Conservation (phyloP, 2,797 vertebrate genomes). For the Propithecus perrieri region DNA sequence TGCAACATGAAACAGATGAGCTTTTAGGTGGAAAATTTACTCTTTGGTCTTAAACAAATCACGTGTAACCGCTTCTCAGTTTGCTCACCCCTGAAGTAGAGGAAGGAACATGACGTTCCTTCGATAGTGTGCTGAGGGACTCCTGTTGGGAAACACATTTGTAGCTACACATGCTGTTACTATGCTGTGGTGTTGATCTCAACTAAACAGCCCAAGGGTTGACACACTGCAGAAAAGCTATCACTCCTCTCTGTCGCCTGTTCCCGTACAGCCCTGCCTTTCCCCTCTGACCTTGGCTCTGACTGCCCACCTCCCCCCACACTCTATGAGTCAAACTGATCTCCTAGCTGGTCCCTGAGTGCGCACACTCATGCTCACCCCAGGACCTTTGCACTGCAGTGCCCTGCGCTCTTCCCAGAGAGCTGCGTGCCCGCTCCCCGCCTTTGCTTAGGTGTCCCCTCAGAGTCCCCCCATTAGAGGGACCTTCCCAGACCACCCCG, state of each 20-base stretch:
- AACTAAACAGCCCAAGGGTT: fast-evolving
- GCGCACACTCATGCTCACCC: neutral
- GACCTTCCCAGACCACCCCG: neutral
- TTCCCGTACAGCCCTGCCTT: fast-evolving
- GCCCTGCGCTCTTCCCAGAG: fast-evolving
- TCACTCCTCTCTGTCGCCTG: fast-evolving
- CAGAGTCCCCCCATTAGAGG: neutral
- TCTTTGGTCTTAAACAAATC: neutral
- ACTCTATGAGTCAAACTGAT: neutral
- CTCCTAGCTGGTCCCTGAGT: neutral
- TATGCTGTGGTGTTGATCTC: fast-evolving
- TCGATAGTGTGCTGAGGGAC: neutral
- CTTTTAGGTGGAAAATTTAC: conserved; percentile 23
- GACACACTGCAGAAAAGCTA: neutral
- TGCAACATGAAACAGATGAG: neutral
- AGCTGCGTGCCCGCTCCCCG: neutral
- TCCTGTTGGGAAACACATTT: neutral
- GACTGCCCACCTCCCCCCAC: neutral
- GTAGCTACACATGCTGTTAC: neutral
- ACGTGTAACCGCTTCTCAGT: neutral
- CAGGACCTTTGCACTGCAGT: neutral
- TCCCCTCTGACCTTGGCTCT: neutral
- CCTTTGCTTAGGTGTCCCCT: neutral
- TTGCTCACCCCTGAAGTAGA: neutral
- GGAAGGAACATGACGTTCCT: neutral